Conservation (phyloP, 2,888 invertebrate species). For the Clanis bilineata region DNA sequence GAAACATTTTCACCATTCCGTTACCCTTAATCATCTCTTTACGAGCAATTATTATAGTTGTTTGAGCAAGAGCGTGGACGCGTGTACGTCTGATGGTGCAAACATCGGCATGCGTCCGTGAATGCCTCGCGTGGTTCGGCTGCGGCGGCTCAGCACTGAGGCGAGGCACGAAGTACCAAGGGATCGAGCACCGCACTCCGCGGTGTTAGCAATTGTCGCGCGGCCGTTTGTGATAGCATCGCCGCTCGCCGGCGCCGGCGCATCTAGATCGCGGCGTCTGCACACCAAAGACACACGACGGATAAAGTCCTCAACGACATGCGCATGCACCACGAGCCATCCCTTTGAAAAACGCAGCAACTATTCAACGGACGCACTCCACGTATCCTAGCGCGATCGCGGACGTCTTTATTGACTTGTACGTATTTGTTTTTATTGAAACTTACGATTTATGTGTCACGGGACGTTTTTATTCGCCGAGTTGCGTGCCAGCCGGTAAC, state of each 20-base stretch:
- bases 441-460: conserved; percentile 29
- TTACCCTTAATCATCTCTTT: background rate
- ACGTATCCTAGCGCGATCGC: conserved; percentile 68
- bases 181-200: conserved; percentile 33
- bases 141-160: conserved; percentile 34
- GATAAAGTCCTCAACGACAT: conserved; percentile 74
- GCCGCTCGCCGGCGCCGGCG: conserved; percentile 60
- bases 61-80: conserved; percentile 33
- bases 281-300: conserved; percentile 70
- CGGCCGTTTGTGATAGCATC: conserved; percentile 72
- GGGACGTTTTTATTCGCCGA: conserved; percentile 21
- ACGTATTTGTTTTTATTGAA: conserved; percentile 34
- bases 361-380: conserved; percentile 34
- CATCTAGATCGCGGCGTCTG: conserved; percentile 75
- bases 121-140: conserved; percentile 72
- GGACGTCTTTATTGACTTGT: conserved; percentile 32
- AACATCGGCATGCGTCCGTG: conserved; percentile 34
- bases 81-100: conserved; percentile 26
- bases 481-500: background rate
- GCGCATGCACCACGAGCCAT: conserved; percentile 62
- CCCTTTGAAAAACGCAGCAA: conserved; percentile 68
- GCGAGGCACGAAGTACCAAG: too few relatives aligned
- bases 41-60: background rate
- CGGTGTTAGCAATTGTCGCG: conserved; percentile 78
- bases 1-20: conserved; percentile 1